Evolutionary conservation across 2,113 vertebrate genomes (phyloP), one percentile per base, ranked within the genome.

Genomic region (Catagonus wagneri): DNA sequence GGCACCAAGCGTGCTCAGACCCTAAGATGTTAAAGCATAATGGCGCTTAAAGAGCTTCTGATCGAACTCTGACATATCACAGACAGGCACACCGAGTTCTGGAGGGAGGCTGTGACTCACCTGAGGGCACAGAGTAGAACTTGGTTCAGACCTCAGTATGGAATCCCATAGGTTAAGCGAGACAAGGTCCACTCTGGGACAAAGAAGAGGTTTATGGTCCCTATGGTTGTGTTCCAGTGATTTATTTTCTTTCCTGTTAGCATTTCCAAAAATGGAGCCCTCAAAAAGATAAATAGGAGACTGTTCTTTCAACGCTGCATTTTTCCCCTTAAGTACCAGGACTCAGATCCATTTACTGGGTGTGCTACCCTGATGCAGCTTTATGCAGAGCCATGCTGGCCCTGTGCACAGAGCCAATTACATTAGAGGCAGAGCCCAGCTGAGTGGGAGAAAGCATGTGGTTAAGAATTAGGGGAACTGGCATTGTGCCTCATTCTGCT

Each of bases 181-280:
- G 60, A 19, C 16, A 17, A 16, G 78, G 14, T 20, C 20, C 39
- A 69, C 44, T 86, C 44, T 36, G 81, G 72, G 93, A 75, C 58
- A 79, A 76, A 78, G 20, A 17, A 44, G 61, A 66, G 29, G 52
- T 81, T 83, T 74, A 39, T 56, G 65, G 36, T 54, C 92, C 66
- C 27, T 22, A 54, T 25, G 36, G 44, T 69, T 85, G 56, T 10
- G 2, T 1, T 56, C 56, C 66, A 90, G 23, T 80, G 27, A 97
- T 97, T 95, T 78, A 88, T 97, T 96, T 97, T 88, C 80, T 95
- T 95, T 95, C 71, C 76, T 75, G 79, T 90, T 96, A 96, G 61
- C 71, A 93, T 96, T 90, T 96, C 71, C 72, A 72, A 94, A 98
- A 94, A 78, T 92, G 87, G 32, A 95, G 50, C 90, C 92, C 92